Evolutionary conservation across 1,140 invertebrate genomes (phyloP), one percentile per base, ranked within the genome.

Genomic region (Sarcophaga bullata): DNA sequence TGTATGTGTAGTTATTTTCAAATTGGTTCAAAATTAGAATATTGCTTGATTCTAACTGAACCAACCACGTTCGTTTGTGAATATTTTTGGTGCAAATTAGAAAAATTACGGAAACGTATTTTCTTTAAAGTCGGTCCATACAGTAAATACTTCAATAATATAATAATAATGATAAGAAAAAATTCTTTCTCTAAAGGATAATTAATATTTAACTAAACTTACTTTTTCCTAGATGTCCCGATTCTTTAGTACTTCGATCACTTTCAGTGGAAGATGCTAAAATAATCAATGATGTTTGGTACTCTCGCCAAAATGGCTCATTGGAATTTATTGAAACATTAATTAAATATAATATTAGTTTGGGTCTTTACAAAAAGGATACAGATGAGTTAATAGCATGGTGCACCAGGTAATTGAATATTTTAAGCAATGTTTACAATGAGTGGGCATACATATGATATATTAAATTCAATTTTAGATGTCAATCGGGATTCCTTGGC

Each of bases 381-480:
- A 76, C 25, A 11, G 50, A 72, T 8, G 82, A 83, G 47, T 37
- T 83, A 37, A 58, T 83, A 5, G 82, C 80, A 8, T 83, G 82
- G 82, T 83, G 82, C 58, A 83, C 80, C 10, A 80, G 82, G 82
- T 76, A 46, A 75, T 72, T 73, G n/a, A 6, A 80, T 19, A 6
- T 58, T 58, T 58, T 7, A 15, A 6, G n/a, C 11, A n/a, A 58
- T 19, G 19, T 7, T 68, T 7, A 50, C 8, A 13, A 52, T 6
- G 1, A 13, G 50, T 52, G 50, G 49, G 2, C 50, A 10, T 52
- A 1, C 50, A 52, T 52, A 9, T 15, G 54, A 15, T n/a, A 68
- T 25, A 68, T 6, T 68, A 1, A 19, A 17, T 25, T 68, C 9
- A 15, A 15, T 68, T 68, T 68, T 17, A 78, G 75, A 50, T 78